These are phyloP conservation scores for Schizotus pectinicornis DNA, from an alignment of 2,888 invertebrate genomes.

Conservation along the genomic window DNA sequence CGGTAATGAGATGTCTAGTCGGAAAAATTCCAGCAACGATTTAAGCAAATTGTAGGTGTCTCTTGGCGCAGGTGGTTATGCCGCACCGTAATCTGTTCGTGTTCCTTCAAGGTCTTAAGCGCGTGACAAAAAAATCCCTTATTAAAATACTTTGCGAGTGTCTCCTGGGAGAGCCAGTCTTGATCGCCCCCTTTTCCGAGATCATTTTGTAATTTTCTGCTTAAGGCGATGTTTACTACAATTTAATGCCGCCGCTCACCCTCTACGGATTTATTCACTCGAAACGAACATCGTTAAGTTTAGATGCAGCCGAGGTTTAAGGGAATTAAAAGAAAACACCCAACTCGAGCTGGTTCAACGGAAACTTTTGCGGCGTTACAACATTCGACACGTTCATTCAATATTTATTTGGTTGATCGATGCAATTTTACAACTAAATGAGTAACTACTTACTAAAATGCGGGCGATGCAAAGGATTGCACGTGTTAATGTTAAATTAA, in stretches of 20 bases:
- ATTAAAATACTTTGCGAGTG: conserved; percentile 54
- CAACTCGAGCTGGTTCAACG: not conserved
- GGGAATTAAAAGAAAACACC: conserved; percentile 1
- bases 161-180: conserved; percentile 39
- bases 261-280: conserved; percentile 12
- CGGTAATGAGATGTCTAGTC: conserved; percentile 41
- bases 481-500: too few relatives aligned
- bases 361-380: not conserved
- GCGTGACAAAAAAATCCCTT: conserved; percentile 57
- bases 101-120: conserved; percentile 48
- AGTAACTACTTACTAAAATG: too few relatives aligned
- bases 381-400: too few relatives aligned
- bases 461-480: too few relatives aligned
- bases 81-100: conserved; percentile 49
- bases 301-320: conserved; percentile 2
- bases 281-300: conserved; percentile 14
- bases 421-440: too few relatives aligned
- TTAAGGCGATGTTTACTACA: conserved; percentile 45
- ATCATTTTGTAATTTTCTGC: conserved; percentile 52
- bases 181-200: conserved; percentile 40
- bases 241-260: conserved; percentile 34
- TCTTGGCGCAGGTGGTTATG: conserved; percentile 52
- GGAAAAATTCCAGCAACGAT: conserved; percentile 41
- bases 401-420: too few relatives aligned
- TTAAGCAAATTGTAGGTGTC: conserved; percentile 54